phyloP scores from a whole-genome alignment of 1,140 invertebrate species.

The Neoseiulus cucumeris region DNA sequence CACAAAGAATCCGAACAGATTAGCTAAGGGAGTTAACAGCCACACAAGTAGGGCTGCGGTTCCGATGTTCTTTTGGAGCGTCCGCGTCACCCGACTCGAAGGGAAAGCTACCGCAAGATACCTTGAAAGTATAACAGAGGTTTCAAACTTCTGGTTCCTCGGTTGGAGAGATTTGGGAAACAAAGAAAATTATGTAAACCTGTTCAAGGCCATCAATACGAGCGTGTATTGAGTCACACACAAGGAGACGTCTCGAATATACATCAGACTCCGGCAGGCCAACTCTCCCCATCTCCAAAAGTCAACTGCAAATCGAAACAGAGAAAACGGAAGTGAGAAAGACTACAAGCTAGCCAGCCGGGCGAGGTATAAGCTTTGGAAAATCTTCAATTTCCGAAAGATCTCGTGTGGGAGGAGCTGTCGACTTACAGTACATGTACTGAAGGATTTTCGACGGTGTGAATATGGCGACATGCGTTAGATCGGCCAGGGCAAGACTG shows the following conservation, averaged over 20 bases:
- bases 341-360: no score
- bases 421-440: background rate
- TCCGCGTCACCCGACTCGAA: background rate
- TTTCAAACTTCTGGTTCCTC: background rate
- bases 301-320: background rate
- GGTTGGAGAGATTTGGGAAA: no score
- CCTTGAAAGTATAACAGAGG: background rate
- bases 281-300: background rate
- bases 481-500: background rate
- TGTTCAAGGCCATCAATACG: background rate
- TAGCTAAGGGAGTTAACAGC: background rate
- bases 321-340: background rate
- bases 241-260: background rate
- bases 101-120: background rate
- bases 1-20: background rate
- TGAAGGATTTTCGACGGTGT: constrained; percentile 1
- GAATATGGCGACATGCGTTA: background rate
- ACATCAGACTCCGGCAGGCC: background rate
- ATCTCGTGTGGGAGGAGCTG: background rate
- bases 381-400: background rate
- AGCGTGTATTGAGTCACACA: background rate
- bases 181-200: background rate
- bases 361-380: no score
- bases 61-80: background rate
- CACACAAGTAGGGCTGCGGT: background rate